Percentiles rank a stretch among this genome's conserved stretches.
phyloP scores from a whole-genome alignment of 2,113 vertebrate genomes.

The Hippocampus mohnikei region DNA sequence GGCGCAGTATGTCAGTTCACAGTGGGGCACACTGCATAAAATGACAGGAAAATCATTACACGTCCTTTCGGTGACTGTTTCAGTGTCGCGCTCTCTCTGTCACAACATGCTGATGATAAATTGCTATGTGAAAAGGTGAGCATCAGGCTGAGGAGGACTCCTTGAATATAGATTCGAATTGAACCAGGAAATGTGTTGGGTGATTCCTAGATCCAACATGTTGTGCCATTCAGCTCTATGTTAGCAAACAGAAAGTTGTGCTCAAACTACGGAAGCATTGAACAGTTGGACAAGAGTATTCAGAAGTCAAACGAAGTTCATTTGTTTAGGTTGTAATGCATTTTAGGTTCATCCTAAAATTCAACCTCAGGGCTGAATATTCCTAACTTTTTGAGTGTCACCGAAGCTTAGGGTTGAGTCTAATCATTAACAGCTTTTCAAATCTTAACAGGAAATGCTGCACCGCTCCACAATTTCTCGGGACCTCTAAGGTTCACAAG shows the following conservation, averaged over 20 bases:
- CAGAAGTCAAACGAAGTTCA: background rate
- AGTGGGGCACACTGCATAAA: background rate
- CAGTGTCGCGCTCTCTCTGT: no score
- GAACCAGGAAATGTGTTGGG: background rate
- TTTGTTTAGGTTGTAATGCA: background rate
- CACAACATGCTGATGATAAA: no score
- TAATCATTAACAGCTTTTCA: constrained; percentile 68
- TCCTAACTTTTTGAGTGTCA: background rate
- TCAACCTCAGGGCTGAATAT: no score
- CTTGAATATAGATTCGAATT: background rate
- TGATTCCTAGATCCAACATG: background rate
- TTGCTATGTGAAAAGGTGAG: no score
- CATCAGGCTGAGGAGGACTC: no score
- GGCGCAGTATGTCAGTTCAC: constrained; percentile 12
- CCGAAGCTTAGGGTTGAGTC: constrained; percentile 6
- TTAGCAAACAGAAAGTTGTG: background rate
- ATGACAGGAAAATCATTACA: background rate
- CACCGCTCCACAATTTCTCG: background rate
- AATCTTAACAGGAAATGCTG: constrained; percentile 42
- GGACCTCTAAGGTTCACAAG: background rate
- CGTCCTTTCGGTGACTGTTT: background rate
- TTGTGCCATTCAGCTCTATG: background rate
- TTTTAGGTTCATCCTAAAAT: background rate
- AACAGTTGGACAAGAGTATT: background rate
- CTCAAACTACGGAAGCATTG: background rate